Conservation (phyloP, 1,140 invertebrate genomes). For the Lepidurus couesii region DNA sequence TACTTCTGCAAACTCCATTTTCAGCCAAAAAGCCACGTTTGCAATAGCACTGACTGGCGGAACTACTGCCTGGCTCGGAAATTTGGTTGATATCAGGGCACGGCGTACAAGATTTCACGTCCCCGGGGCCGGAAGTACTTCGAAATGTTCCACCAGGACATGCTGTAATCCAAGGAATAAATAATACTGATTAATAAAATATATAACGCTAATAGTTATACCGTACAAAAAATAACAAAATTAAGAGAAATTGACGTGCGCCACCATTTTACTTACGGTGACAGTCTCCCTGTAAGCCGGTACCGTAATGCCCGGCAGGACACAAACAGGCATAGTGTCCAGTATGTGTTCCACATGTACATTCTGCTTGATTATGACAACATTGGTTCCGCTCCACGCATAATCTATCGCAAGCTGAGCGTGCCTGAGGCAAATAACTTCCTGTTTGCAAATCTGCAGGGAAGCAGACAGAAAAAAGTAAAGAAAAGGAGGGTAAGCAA, state of each 20-base stretch:
- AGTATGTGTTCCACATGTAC: constrained; percentile 60
- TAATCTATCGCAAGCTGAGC: constrained; percentile 51
- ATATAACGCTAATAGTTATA: not conserved
- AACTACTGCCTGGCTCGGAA: constrained; percentile 51
- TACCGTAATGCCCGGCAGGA: constrained; percentile 58
- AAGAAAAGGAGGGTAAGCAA: not conserved
- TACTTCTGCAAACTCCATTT: constrained; percentile 51
- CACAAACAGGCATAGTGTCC: constrained; percentile 65
- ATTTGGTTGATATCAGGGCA: constrained; percentile 62
- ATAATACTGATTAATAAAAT: not conserved
- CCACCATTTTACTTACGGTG: constrained; percentile 49
- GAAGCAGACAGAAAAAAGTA: constrained; percentile 24
- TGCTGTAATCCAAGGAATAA: constrained; percentile 39
- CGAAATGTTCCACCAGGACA: constrained; percentile 51
- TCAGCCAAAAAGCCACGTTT: constrained; percentile 50
- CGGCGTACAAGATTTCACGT: constrained; percentile 52
- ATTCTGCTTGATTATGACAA: constrained; percentile 56
- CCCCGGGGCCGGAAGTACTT: constrained; percentile 46
- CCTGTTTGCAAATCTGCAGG: constrained; percentile 57
- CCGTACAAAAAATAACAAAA: constrained; percentile 28
- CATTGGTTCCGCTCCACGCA: constrained; percentile 49
- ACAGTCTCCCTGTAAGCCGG: constrained; percentile 56
- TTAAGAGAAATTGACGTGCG: constrained; percentile 29
- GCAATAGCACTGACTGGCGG: constrained; percentile 54
- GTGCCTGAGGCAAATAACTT: constrained; percentile 50